phyloP scores from a whole-genome alignment of 2,797 vertebrate species.

The Aeoliscus strigatus region DNA sequence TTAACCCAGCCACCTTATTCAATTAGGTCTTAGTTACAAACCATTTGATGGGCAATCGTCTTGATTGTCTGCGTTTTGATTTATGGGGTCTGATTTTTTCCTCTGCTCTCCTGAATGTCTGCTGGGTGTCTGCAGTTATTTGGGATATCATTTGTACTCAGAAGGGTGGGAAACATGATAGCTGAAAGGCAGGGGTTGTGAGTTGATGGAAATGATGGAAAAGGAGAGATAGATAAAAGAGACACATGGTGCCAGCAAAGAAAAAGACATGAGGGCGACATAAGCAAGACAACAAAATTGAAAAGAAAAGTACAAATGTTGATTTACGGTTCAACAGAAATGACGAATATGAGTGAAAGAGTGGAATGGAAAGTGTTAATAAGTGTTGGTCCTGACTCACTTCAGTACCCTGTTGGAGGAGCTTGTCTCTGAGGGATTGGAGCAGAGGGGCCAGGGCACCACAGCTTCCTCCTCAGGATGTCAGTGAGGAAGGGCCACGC shows the following conservation, averaged over 20 bases:
- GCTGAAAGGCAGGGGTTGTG: slow-evolving; percentile 17
- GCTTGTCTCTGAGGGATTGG: slow-evolving; percentile 47
- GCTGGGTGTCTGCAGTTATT: slow-evolving; percentile 49
- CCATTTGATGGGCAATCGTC: slow-evolving; percentile 56
- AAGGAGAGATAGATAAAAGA: slow-evolving; percentile 13
- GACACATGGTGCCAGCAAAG: slow-evolving; percentile 25
- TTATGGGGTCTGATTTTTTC: slow-evolving; percentile 52
- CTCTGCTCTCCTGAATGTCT: slow-evolving; percentile 30
- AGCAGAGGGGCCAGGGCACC: slow-evolving; percentile 47
- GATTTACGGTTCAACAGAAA: slow-evolving; percentile 9
- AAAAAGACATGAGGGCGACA: slow-evolving; percentile 1
- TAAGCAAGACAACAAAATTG: slow-evolving; percentile 5
- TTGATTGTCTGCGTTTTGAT: slow-evolving; percentile 64
- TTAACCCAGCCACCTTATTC: slow-evolving; percentile 52
- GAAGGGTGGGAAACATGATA: slow-evolving; percentile 41
- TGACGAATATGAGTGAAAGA: slow-evolving; percentile 5
- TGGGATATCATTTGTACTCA: slow-evolving; percentile 46
- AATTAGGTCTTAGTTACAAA: slow-evolving; percentile 59
- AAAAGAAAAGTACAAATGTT: slow-evolving; percentile 5
- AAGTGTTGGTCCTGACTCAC: slow-evolving; percentile 28
- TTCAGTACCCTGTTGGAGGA: slow-evolving; percentile 38
- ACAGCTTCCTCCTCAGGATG: slow-evolving; percentile 73
- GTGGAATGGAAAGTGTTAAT: slow-evolving; percentile 45
- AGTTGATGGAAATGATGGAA: slow-evolving; percentile 30
- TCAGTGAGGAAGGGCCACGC: slow-evolving; percentile 69